Evolutionary conservation across 2,797 vertebrate genomes (phyloP), one percentile per base, ranked within the genome.

Genomic region (Anomalospiza imberbis): DNA sequence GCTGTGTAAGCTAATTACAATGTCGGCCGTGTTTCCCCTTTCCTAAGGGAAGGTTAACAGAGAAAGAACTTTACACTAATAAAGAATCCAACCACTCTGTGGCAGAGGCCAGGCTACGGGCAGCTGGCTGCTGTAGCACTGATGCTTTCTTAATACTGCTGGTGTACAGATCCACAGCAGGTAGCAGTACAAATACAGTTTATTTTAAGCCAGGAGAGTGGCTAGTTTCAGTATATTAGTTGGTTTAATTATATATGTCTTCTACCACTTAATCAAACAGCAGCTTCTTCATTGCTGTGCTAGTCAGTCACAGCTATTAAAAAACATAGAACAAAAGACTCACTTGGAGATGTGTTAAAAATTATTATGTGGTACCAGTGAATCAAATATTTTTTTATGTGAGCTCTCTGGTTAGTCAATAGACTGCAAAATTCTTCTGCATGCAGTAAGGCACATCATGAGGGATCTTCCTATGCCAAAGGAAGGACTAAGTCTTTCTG

Each of bases 41-140:
- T 95, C 89, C 92, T 76, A 57, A 79, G 76, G 94, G 94, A 92
- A 95, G 92, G 83, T 91, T 86, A 94, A 94, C 38, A 70, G 85
- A 77, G 58, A 93, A 91, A 84, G 76, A 91, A 76, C 66, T 88
- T 84, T 63, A 89, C 3, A 3, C 70, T 95, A 84, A 88, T 73
- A 60, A 77, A 84, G 84, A 78, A 63, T 38, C 73, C 0, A 4
- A 84, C 50, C 70, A 38, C 31, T 4, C 1, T 36, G 73, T 79
- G 87, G 94, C 85, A 89, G 66, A 85, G 94, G 82, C 62, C 78
- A 50, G 62, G 63, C 76, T 70, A 73, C 2, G 28, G 81, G 75
- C 81, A 85, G 63, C 34, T 79, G 85, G 68, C 75, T 80, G 61
- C 50, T 67, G 61, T 28, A 75, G 70, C 79, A 38, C 58, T 4